Percentiles rank a stretch among this genome's conserved stretches.
Conservation (phyloP, 2,888 invertebrate species). For the Tetanocera ferruginea region DNA sequence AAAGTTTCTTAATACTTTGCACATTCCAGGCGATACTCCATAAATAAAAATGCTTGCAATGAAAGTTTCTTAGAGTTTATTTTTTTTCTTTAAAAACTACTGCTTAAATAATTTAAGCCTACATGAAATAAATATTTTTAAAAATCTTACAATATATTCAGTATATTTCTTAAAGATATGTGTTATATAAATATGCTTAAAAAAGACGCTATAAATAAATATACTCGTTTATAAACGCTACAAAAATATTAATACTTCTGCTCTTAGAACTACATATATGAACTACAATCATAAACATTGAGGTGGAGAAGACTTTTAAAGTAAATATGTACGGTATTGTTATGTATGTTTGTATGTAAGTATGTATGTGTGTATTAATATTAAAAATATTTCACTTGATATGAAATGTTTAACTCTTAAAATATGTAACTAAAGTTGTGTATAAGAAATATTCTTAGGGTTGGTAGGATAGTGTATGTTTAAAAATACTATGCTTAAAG, state of each 20-base stretch:
- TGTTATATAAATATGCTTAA: background rate
- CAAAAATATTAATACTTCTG: constrained; percentile 36
- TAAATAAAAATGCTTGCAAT: too few relatives aligned
- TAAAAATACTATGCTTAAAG: background rate
- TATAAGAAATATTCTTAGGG: background rate
- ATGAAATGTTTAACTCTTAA: constrained; percentile 9
- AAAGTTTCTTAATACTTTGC: too few relatives aligned
- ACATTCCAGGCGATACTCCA: too few relatives aligned
- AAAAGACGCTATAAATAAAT: constrained; percentile 4
- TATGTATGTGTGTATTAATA: too few relatives aligned
- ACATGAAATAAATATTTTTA: constrained; percentile 3
- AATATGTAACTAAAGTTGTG: background rate
- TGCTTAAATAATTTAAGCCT: constrained; percentile 10
- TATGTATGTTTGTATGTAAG: too few relatives aligned
- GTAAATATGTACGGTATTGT: constrained; percentile 6
- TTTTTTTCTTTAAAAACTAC: constrained; percentile 4
- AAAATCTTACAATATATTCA: background rate
- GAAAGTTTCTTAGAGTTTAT: background rate
- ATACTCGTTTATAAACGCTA: constrained; percentile 4
- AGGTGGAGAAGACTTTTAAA: constrained; percentile 28
- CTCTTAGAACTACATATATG: too few relatives aligned
- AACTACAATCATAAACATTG: background rate
- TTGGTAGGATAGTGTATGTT: background rate
- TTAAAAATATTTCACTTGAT: constrained; percentile 30
- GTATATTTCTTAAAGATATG: background rate